Conservation (phyloP, 2,797 vertebrate genomes). For the Rhodeus uyekii region DNA sequence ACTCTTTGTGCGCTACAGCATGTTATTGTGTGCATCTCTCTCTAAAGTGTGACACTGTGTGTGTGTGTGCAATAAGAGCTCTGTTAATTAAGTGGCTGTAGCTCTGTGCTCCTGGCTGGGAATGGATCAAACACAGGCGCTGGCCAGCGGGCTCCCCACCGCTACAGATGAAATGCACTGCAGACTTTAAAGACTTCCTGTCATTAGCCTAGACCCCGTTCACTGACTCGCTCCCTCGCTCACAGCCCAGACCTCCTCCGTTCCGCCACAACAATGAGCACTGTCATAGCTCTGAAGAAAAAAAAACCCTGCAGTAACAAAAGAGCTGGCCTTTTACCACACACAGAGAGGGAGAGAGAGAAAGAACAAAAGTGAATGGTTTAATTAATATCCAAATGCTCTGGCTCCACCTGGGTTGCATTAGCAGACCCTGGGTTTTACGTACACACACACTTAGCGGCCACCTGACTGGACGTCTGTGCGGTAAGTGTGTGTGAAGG, state of each 20-base stretch:
- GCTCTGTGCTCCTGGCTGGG: constrained; percentile 75
- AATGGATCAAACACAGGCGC: constrained; percentile 93
- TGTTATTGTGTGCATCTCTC: constrained; percentile 66
- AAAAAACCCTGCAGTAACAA: constrained; percentile 81
- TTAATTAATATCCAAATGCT: constrained; percentile 61
- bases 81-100: constrained; percentile 94
- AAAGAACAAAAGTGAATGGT: constrained; percentile 45
- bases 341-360: constrained; percentile 68
- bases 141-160: constrained; percentile 88
- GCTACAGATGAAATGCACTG: constrained; percentile 92
- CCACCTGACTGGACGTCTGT: constrained; percentile 67
- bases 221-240: constrained; percentile 67
- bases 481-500: constrained; percentile 62
- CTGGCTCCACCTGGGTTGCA: constrained; percentile 72
- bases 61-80: constrained; percentile 87
- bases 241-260: constrained; percentile 86
- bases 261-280: constrained; percentile 83
- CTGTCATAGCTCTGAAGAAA: constrained; percentile 77
- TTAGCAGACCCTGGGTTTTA: constrained; percentile 67
- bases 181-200: constrained; percentile 99
- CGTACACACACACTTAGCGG: constrained; percentile 57
- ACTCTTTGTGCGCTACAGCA: constrained; percentile 62
- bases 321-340: constrained; percentile 81
- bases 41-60: constrained; percentile 40
- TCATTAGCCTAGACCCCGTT: constrained; percentile 96